A percentile compares a stretch with the other conserved stretches of the same genome.
phyloP scores from a whole-genome alignment of 2,797 vertebrate species.

The Megalops cyprinoides region DNA sequence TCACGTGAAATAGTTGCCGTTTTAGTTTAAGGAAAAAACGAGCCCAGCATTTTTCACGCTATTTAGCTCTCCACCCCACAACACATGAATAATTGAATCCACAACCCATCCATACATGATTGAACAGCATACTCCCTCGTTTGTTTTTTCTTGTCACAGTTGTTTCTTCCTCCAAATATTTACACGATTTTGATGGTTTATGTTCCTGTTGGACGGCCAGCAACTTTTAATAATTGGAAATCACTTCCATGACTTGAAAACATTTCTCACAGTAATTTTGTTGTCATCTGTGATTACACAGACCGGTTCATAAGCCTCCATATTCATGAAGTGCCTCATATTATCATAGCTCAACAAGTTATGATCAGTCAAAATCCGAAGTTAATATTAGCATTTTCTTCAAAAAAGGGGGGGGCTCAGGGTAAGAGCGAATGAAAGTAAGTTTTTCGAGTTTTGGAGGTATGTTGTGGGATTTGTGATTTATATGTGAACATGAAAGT shows the following conservation, averaged over 20 bases:
- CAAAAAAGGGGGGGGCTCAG: background rate
- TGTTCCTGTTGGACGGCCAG: too few species aligned
- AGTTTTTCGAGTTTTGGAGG: too few species aligned
- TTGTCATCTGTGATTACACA: too few species aligned
- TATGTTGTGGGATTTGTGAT: too few species aligned
- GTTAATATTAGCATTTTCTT: background rate
- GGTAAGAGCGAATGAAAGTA: background rate
- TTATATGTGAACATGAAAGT: too few species aligned
- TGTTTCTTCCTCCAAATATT: too few species aligned
- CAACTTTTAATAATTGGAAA: too few species aligned
- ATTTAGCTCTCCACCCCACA: constrained; percentile 30
- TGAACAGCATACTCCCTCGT: background rate
- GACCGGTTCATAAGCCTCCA: background rate
- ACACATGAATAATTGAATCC: constrained; percentile 3
- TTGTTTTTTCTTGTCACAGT: background rate
- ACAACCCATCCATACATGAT: constrained; percentile 7
- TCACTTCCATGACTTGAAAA: too few species aligned
- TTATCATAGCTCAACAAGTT: background rate
- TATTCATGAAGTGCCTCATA: background rate
- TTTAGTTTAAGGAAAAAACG: background rate
- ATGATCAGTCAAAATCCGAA: background rate
- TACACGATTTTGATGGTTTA: too few species aligned
- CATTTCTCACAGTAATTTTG: too few species aligned
- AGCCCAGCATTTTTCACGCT: constrained; percentile 25
- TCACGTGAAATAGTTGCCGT: too few species aligned